Evolutionary conservation across 2,113 vertebrate genomes (phyloP).

Genomic region (Channa argus): DNA sequence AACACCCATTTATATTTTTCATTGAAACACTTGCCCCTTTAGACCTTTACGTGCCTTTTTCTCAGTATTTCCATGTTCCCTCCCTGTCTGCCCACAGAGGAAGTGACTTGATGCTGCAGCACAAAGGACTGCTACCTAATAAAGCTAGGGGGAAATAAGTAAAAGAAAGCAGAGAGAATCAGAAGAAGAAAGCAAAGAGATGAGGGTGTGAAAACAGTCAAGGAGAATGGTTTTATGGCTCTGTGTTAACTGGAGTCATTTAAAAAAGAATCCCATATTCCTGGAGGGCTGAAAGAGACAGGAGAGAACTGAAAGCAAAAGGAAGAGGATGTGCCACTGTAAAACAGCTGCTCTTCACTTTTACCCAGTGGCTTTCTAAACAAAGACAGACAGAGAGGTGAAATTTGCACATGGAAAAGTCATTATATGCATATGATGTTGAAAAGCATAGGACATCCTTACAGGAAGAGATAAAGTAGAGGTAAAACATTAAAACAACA

Average conservation of each 20-base stretch:
- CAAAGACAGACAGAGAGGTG: slow-evolving; percentile 20
- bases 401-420: slow-evolving; percentile 33
- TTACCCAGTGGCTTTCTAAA: slow-evolving; percentile 33
- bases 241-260: slow-evolving; percentile 77
- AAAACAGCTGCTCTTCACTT: slow-evolving; percentile 79
- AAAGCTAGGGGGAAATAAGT: slow-evolving; percentile 76
- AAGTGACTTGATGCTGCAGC: slow-evolving; percentile 59
- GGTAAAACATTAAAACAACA: too few species aligned
- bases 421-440: neutral
- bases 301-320: slow-evolving; percentile 42
- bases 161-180: slow-evolving; percentile 56
- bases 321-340: slow-evolving; percentile 64
- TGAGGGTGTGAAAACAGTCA: slow-evolving; percentile 58
- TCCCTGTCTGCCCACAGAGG: slow-evolving; percentile 55
- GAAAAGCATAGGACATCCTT: slow-evolving; percentile 2
- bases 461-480: neutral
- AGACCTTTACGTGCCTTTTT: slow-evolving; percentile 63
- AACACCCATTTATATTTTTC: slow-evolving; percentile 20
- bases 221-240: slow-evolving; percentile 74
- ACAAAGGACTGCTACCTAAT: slow-evolving; percentile 77
- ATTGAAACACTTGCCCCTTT: slow-evolving; percentile 34
- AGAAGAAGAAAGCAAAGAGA: slow-evolving; percentile 70
- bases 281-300: slow-evolving; percentile 70
- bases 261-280: slow-evolving; percentile 73
- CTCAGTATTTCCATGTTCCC: slow-evolving; percentile 60